Evolutionary conservation across 1,140 invertebrate species (phyloP).

Genomic region (Ectropis grisescens): DNA sequence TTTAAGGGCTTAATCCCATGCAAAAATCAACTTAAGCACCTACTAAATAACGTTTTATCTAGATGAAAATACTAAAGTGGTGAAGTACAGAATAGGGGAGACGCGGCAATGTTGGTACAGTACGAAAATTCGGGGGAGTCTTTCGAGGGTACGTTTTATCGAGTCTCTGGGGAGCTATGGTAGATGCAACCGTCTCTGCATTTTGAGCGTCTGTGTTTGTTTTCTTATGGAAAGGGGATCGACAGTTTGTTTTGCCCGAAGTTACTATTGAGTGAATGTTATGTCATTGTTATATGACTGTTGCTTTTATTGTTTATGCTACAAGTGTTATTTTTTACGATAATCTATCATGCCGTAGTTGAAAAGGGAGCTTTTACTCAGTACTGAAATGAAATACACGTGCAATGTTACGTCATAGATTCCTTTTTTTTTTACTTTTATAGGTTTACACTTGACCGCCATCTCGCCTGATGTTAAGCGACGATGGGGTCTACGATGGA

Average conservation of each 20-base stretch:
- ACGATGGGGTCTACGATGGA: too few species aligned
- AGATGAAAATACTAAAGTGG: constrained; percentile 9
- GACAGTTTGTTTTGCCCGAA: constrained; percentile 19
- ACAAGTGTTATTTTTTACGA: too few species aligned
- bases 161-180: constrained; percentile 28
- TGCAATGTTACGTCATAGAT: too few species aligned
- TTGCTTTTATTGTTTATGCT: too few species aligned
- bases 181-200: constrained; percentile 33
- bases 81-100: constrained; percentile 16
- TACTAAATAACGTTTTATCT: constrained; percentile 1
- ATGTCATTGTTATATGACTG: too few species aligned
- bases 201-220: constrained; percentile 38
- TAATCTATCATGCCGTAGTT: too few species aligned
- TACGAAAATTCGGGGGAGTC: constrained; percentile 34
- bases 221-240: constrained; percentile 26
- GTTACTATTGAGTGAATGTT: too few species aligned
- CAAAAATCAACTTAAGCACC: constrained; percentile 17
- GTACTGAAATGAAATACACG: too few species aligned
- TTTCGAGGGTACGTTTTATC: constrained; percentile 24
- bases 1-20: not conserved
- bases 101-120: constrained; percentile 23
- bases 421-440: too few species aligned
- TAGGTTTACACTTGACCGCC: too few species aligned
- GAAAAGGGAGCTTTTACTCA: too few species aligned
- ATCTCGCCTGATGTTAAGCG: too few species aligned